Base-by-base conservation (phyloP, 2,797 vertebrate species). In the Sebastolobus alascanus region DNA sequence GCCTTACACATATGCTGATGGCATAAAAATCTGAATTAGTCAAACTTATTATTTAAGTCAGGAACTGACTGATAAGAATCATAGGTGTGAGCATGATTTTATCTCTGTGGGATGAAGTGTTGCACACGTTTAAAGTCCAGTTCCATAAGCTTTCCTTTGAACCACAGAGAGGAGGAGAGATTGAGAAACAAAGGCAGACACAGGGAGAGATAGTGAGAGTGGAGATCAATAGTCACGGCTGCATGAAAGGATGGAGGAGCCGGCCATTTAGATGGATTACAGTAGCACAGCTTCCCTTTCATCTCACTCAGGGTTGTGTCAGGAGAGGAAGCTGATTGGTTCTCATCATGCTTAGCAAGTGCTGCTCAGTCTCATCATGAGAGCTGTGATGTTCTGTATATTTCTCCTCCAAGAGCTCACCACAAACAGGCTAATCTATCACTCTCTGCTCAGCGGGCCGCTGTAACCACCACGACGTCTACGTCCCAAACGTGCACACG, bases 181-280 rank as follows among this genome's bases (percentile, higher is more conserved):
- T 8, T 11, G 58, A 50, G 79, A 76, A 64, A 78, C 67, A 66
- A 71, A 72, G 70, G 54, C 56, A 37, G 50, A 59, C 38, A 2
- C 22, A 37, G 29, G 16, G 66, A 46, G 66, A 74, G 72, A 59
- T 12, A 27, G 64, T 27, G 61, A 80, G 67, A 66, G 54, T 4
- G 16, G 27, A 70, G 82, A 72, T 86, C 69, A 72, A 31, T 87
- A 38, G 60, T 35, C 2, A 18, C 61, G 75, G 74, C 40, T 69
- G 61, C 54, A 60, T 80, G 77, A 82, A 86, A 64, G 68, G 75
- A 68, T 76, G 66, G 13, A 58, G 68, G 61, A 82, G 64, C 63
- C 16, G n/a, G 66, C 73, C 70, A 74, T 89, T 87, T 83, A 86
- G 78, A 89, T 78, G 73, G 75, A 85, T 90, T 84, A 85, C 84